Conservation (phyloP, 2,888 invertebrate species). For the Nemotelus pantherinus region DNA sequence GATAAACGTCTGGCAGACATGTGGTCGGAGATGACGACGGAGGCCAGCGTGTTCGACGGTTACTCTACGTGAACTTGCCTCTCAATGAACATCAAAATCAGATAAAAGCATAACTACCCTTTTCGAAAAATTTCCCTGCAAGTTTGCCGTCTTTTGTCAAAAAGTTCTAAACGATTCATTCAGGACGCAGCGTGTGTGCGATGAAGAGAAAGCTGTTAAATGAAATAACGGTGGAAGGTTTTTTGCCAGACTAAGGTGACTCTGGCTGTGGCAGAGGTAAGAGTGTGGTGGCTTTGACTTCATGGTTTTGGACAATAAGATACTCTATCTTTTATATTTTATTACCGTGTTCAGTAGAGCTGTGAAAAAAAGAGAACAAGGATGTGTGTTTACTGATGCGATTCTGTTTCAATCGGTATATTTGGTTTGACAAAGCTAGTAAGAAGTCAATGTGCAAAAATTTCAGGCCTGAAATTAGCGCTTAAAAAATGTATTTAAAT, state of each 20-base stretch:
- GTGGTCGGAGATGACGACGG: slow-evolving; percentile 9
- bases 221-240: slow-evolving; percentile 2
- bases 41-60: background rate
- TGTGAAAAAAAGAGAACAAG: background rate
- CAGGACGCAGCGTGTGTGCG: background rate
- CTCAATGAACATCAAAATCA: slow-evolving; percentile 41
- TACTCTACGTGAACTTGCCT: slow-evolving; percentile 4
- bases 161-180: background rate
- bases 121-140: slow-evolving; percentile 1
- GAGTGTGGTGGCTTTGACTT: slow-evolving; percentile 25
- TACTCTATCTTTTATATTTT: slow-evolving; percentile 39
- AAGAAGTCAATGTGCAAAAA: too few species aligned
- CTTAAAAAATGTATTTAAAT: too few species aligned
- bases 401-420: too few species aligned
- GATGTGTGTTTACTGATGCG: too few species aligned
- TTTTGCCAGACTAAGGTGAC: background rate
- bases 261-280: background rate
- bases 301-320: slow-evolving; percentile 26
- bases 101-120: slow-evolving; percentile 25
- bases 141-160: background rate
- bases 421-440: too few species aligned
- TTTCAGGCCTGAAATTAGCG: too few species aligned
- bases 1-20: slow-evolving; percentile 16
- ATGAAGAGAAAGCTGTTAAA: background rate
- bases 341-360: slow-evolving; percentile 23